phyloP scores from a whole-genome alignment of 2,113 vertebrate species.

The Syngnathus scovelli region DNA sequence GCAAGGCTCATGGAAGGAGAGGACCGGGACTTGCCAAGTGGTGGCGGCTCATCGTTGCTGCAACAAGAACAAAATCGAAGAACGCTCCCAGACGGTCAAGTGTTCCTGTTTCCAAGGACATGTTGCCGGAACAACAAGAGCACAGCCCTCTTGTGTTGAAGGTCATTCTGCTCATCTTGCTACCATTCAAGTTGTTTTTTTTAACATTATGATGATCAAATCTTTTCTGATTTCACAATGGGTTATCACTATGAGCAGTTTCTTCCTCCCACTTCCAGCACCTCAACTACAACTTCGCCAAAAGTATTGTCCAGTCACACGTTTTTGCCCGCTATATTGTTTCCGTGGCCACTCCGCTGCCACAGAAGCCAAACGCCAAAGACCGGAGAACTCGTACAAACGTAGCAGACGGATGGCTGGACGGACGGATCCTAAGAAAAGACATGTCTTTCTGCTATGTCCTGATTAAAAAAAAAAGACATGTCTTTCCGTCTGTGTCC shows the following conservation, averaged over 20 bases:
- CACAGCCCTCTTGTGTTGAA: slow-evolving; percentile 90
- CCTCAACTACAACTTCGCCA: no score
- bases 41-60: slow-evolving; percentile 90
- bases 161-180: slow-evolving; percentile 64
- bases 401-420: not conserved
- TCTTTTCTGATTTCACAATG: not conserved
- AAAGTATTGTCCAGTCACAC: no score
- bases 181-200: not conserved
- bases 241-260: no score
- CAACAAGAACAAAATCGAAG: slow-evolving; percentile 94
- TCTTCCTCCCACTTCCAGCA: no score
- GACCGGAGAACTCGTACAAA: not conserved
- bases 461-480: slow-evolving; percentile 24
- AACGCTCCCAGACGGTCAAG: slow-evolving; percentile 91
- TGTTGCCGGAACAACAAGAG: slow-evolving; percentile 87
- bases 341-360: not conserved
- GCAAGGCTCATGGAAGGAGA: slow-evolving; percentile 56
- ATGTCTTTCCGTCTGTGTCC: slow-evolving; percentile 35
- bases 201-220: no score
- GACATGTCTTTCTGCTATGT: slow-evolving; percentile 36
- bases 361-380: not conserved
- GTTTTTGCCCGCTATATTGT: not conserved
- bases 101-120: slow-evolving; percentile 93
- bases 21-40: slow-evolving; percentile 85
- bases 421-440: not conserved